Base-by-base conservation (phyloP, 2,113 vertebrate species). In the Pseudorectes ferrugineus region DNA sequence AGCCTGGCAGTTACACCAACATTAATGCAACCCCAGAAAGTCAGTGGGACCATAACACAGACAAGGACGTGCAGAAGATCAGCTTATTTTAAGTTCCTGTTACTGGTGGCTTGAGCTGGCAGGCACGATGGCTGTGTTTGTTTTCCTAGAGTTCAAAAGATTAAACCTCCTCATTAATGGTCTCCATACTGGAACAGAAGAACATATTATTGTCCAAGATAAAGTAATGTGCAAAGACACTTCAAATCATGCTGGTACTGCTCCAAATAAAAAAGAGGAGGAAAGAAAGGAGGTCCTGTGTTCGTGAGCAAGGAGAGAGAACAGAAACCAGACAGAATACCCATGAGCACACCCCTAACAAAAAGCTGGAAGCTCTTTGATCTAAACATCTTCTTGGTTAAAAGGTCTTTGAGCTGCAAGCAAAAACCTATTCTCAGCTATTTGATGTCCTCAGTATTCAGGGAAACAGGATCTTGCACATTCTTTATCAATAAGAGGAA, bases 401-500 rank as follows among this genome's bases (percentile, higher is more conserved):
- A 84, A 93, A 96, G 65, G 89, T 59, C 80, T 94, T 95, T 80
- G 46, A 93, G 68, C 67, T 95, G 68, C 83, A 95, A 95, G 86
- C 73, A 81, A 65, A 88, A 75, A 48, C 12, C 88, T 48, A 12
- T 88, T 92, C 82, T 88, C 92, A 92, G 79, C 79, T 95, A 86
- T 93, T 91, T 77, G 79, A 93, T 93, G 91, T 42, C 58, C 70
- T 87, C 78, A 24, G 66, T 88, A 72, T 70, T 94, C 82, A 88
- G 83, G 55, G 75, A 92, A 96, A 97, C 95, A 95, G 95, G 94
- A 96, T 95, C 75, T 95, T 95, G 95, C 91, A 82, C 96, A 97
- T 97, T 97, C 95, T 93, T 96, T 86, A 89, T 82, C 95, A 95
- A 61, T 85, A 93, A 90, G 79, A 88, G 46, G 63, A 83, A 96